Evolutionary conservation across 1,140 invertebrate genomes (phyloP), one percentile per base, ranked within the genome.

Genomic region (Holcopasites calliopsidis): DNA sequence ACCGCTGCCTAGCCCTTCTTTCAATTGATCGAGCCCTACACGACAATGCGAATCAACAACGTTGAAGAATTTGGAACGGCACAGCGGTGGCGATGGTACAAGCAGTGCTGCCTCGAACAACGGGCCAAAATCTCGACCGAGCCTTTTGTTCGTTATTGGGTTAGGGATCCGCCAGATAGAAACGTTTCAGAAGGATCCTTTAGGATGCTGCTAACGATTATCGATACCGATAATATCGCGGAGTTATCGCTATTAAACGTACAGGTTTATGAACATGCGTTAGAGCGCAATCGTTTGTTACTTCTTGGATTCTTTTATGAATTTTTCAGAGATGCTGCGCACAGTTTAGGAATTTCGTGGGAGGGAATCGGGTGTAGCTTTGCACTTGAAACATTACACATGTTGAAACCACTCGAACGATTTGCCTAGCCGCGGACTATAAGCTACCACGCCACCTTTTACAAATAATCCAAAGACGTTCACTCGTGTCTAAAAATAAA

Each of bases 31-130:
- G 66, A 79, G 28, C 52, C 35, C 79, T 38, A 44, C 55, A 71
- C 72, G 66, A 83, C 82, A 83, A 83, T 76, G 74, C 76, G 82
- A 77, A 79, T 83, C 82, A 73, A 58, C 80, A 65, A 83, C 68
- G 65, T 76, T 77, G 82, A 49, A 74, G 55, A 79, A 65, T 65
- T 35, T 70, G 13, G 38, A 52, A 16, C 28, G 38, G 26, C 49
- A 26, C 54, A 74, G 54, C 58, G 58, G 26, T 42, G 50, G n/a
- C 44, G 44, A 42, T 38, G 52, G 77, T 49, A 38, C 71, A 54
- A 72, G 28, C 44, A 23, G 50, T 57, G 40, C 44, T 61, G 57
- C 66, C 44, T 57, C 78, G 65, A 66, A 69, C 79, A 80, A 80
- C 76, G 58, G 40, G 49, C 42, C 23, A 47, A 40, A 49, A 55